These are phyloP conservation scores for Fregata magnificens DNA, from an alignment of 2,113 vertebrate species.

Conservation along the genomic window DNA sequence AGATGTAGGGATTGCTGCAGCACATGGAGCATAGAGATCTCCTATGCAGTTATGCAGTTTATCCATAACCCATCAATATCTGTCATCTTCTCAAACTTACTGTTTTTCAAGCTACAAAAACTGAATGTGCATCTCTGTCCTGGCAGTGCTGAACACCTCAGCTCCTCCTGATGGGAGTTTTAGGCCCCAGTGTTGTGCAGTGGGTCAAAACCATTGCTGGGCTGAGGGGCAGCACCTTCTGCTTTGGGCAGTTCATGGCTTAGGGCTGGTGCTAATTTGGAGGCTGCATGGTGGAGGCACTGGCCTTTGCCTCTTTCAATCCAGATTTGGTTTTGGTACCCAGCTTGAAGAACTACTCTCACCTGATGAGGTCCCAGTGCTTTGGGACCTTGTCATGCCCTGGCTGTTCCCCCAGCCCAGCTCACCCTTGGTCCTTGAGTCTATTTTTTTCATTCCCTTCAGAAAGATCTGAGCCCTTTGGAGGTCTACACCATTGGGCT, in stretches of 20 bases:
- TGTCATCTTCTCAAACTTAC: background rate
- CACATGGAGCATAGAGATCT: background rate
- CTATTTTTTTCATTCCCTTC: background rate
- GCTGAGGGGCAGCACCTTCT: background rate
- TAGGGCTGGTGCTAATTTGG: background rate
- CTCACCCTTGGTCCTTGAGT: background rate
- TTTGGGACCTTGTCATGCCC: background rate
- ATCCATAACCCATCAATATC: background rate
- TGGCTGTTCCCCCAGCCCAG: background rate
- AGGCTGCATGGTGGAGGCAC: rapidly evolving
- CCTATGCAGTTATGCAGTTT: background rate
- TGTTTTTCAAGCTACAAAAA: background rate
- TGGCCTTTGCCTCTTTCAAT: background rate
- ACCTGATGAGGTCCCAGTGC: background rate
- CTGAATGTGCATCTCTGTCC: background rate
- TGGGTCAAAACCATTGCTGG: background rate
- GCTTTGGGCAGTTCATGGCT: background rate
- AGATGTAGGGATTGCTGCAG: background rate
- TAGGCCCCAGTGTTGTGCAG: background rate
- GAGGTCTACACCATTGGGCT: background rate
- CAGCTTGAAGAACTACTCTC: background rate
- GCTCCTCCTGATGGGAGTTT: background rate
- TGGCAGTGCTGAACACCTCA: background rate
- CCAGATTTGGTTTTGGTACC: background rate
- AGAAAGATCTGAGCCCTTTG: background rate